These are phyloP conservation scores for Danio tinwini DNA, from an alignment of 2,797 vertebrate genomes.

Conservation along the genomic window DNA sequence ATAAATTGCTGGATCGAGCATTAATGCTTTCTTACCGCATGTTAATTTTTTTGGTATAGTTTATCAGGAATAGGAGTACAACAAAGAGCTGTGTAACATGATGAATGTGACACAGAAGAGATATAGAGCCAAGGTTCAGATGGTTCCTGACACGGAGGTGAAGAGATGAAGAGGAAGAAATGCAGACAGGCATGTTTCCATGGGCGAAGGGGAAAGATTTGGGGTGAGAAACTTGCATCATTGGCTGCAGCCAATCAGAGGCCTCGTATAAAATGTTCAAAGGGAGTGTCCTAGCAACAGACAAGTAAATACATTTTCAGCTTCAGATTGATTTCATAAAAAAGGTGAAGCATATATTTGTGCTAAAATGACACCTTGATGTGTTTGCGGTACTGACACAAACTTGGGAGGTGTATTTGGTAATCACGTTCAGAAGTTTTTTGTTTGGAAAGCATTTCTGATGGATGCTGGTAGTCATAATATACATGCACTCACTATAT, in stretches of 20 bases:
- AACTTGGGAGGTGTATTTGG: not conserved
- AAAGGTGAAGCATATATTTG: slow-evolving; percentile 39
- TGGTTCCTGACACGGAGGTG: slow-evolving; percentile 58
- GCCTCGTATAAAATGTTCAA: slow-evolving; percentile 79
- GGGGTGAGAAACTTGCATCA: slow-evolving; percentile 86
- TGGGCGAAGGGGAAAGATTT: slow-evolving; percentile 79
- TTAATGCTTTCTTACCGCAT: not conserved
- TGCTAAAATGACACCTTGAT: slow-evolving; percentile 22
- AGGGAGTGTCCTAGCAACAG: slow-evolving; percentile 90
- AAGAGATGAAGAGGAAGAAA: slow-evolving; percentile 48
- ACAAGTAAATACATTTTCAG: slow-evolving; percentile 79
- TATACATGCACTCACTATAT: not conserved
- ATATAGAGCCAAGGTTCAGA: slow-evolving; percentile 23
- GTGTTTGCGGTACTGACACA: not conserved
- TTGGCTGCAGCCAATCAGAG: slow-evolving; percentile 77
- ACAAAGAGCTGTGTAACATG: slow-evolving; percentile 10
- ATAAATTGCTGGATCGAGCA: not conserved
- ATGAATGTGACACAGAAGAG: slow-evolving; percentile 37
- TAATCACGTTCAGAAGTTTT: not conserved
- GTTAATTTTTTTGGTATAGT: not conserved
- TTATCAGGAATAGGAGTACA: not conserved
- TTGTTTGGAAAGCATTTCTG: not conserved
- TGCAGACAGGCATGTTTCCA: slow-evolving; percentile 80
- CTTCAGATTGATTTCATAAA: slow-evolving; percentile 66
- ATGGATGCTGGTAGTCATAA: not conserved